Base-by-base conservation (phyloP, 2,113 vertebrate species). In the Phylloscopus trochilus region DNA sequence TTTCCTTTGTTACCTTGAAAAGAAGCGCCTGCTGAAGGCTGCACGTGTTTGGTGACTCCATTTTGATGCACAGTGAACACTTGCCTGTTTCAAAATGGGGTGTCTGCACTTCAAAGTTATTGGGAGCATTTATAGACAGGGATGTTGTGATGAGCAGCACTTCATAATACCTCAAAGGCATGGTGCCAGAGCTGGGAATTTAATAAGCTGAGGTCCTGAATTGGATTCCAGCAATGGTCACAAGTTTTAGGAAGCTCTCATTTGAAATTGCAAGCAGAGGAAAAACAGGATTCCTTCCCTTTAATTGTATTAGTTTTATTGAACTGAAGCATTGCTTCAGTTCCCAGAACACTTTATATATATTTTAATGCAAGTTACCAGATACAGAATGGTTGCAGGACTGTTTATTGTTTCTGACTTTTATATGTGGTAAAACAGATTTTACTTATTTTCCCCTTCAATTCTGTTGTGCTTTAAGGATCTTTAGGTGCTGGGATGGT, bases 351-450 rank as follows among this genome's bases (percentile, higher is more conserved):
- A 62, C 83, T 95, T 73, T 80, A 94, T 95, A 89, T 96, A 75
- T 96, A 88, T 95, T 94, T 95, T 93, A 95, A 95, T 95, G 83
- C 73, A 77, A 91, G 93, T 86, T 92, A 89, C 60, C 59, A 93
- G 77, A 83, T 92, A 94, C 52, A 69, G 68, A 89, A 87, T 1
- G 2, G 56, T 82, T 83, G 55, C 70, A 44, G 86, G 80, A 87
- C 35, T 6, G 21, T 88, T 97, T 97, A 96, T 97, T 97, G 95
- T 86, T 97, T 97, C 92, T 97, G 96, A 97, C 90, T 96, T 93
- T 95, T 94, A 64, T 96, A 92, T 92, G 87, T 92, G 70, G 59
- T 87, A 96, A 97, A 95, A 41, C 67, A 80, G 69, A 96, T 95
- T 96, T 88, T 91, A 95, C 76, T 96, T 87, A 80, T 95, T 97